Evolutionary conservation across 2,113 vertebrate species (phyloP).

Genomic region (Guaruba guarouba): DNA sequence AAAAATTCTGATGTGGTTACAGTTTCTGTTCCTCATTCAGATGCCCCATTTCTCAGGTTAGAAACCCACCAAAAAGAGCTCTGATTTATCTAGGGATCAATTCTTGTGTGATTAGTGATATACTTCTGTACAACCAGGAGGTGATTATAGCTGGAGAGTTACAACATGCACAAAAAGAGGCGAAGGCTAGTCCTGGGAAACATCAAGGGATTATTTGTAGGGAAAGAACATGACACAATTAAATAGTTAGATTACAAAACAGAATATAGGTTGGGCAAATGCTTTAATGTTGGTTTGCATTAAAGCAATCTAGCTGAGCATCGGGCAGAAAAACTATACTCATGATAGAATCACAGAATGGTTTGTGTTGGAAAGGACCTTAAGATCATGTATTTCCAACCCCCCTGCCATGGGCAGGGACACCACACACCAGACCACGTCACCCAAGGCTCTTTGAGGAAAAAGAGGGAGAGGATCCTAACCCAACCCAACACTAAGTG

Average conservation of each 20-base stretch:
- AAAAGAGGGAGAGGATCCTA: neutral
- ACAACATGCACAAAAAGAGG: neutral
- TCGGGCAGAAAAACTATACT: neutral
- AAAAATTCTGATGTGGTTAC: neutral
- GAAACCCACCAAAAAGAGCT: neutral
- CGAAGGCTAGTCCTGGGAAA: neutral
- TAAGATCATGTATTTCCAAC: neutral
- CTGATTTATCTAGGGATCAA: neutral
- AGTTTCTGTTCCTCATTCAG: neutral
- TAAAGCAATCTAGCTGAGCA: neutral
- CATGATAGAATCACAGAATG: neutral
- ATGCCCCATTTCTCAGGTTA: neutral
- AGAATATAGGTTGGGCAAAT: neutral
- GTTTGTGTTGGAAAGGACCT: neutral
- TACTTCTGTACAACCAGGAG: neutral
- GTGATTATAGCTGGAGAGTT: neutral
- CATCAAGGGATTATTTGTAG: neutral
- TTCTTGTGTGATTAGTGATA: neutral
- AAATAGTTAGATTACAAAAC: conserved; percentile 10
- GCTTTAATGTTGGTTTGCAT: neutral
- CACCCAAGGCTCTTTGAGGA: neutral
- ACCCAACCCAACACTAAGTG: neutral
- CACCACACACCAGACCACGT: neutral
- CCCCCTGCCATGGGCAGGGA: neutral
- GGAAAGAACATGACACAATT: neutral